phyloP scores from a whole-genome alignment of 2,888 invertebrate genomes.

The Cyclophora albipunctata region DNA sequence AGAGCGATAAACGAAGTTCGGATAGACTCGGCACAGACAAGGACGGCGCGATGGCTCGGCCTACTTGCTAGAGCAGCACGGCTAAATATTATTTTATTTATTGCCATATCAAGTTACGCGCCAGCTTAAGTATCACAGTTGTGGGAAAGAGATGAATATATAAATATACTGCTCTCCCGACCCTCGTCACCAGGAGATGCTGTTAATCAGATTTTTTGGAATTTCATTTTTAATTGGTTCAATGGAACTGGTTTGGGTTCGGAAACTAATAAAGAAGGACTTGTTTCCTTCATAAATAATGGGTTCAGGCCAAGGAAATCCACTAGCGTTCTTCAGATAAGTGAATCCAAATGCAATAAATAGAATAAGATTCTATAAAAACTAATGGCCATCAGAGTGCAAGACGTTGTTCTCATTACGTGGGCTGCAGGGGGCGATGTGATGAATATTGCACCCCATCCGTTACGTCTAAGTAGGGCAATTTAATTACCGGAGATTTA shows the following conservation, averaged over 20 bases:
- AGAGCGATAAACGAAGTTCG: constrained; percentile 59
- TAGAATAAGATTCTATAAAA: no score
- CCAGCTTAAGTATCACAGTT: constrained; percentile 33
- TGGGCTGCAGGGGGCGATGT: no score
- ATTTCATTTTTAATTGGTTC: constrained; percentile 35
- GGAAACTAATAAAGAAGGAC: constrained; percentile 4
- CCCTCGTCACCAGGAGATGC: constrained; percentile 33
- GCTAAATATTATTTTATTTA: constrained; percentile 56
- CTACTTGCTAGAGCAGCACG: constrained; percentile 28
- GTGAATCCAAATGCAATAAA: no score
- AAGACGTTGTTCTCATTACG: no score
- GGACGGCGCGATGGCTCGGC: constrained; percentile 25
- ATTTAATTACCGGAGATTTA: no score
- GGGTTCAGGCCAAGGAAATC: no score
- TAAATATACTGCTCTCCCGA: constrained; percentile 36
- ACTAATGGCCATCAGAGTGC: no score
- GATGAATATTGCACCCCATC: no score
- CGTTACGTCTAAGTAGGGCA: no score
- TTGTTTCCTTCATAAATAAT: no score
- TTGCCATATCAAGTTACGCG: constrained; percentile 62
- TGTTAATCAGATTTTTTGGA: constrained; percentile 36
- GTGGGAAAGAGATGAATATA: constrained; percentile 46
- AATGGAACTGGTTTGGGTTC: constrained; percentile 22
- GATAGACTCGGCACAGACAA: constrained; percentile 36
- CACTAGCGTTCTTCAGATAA: no score